Evolutionary conservation across 2,888 invertebrate species (phyloP), one percentile per base, ranked within the genome.

Genomic region (Drosophila gaucha): DNA sequence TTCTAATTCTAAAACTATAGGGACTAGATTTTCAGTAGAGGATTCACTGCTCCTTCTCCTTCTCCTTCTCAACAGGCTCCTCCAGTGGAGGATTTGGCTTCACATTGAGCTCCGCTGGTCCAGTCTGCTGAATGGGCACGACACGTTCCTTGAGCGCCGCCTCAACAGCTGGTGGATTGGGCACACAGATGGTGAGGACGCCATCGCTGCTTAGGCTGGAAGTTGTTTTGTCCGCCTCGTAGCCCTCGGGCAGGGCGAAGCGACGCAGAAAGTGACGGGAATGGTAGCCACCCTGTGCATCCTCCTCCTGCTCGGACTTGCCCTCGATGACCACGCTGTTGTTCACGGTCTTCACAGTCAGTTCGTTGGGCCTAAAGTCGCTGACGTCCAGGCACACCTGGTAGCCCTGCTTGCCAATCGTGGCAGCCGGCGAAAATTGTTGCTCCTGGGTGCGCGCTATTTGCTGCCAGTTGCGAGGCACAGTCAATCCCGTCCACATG

Each of bases 151-250:
- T 92, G 2, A 90, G 80, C 2, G 86, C 67, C 22, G 80, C 78
- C 10, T 86, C 67, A 2, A 79, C 55, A 10, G 72, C 52, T 26
- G 89, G 90, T 46, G 91, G 91, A 80, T 91, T 93, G 49, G 96
- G 96, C 1, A 95, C 95, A 22, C 94, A 93, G 39, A 96, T 92
- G 46, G 93, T 94, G 65, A 96, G 90, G 62, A 96, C 93, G 0
- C 96, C 96, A 83, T 96, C 96, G 6, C 95, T 94, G 24, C 96
- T 96, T 9, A 97, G 91, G 36, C 94, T 95, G 4, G 96, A 96
- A 58, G 94, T 94, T 1, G 96, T 94, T 50, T 94, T 93, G 46
- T 94, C 94, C 1, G 95, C 93, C 51, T 97, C 95, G 59, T 95
- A 95, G 0, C 95, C 95, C 74, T 95, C 94, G 0, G 97, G 97